phyloP scores from a whole-genome alignment of 2,888 invertebrate genomes.

The Atherix ibis region DNA sequence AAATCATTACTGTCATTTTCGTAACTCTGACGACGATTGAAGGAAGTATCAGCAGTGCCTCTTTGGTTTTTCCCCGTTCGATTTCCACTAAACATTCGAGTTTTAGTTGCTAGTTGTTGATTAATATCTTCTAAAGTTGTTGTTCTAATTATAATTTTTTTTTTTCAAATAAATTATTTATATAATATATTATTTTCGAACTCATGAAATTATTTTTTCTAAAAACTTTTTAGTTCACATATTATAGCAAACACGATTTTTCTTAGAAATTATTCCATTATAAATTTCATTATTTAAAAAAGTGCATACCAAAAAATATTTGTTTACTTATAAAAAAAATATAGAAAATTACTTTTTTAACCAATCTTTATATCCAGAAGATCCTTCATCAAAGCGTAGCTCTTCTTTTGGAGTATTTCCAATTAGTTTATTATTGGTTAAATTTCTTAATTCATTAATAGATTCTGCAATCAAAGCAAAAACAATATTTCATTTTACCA shows the following conservation, averaged over 20 bases:
- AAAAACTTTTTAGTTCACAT: background rate
- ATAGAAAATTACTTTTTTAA: slow-evolving; percentile 42
- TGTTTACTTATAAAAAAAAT: background rate
- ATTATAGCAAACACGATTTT: background rate
- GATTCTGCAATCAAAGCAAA: background rate
- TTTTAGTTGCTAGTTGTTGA: slow-evolving; percentile 39
- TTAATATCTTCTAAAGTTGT: slow-evolving; percentile 55
- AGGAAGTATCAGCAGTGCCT: slow-evolving; percentile 10
- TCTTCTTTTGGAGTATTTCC: slow-evolving; percentile 32
- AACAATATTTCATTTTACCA: no score
- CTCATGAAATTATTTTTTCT: no score
- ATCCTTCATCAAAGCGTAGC: slow-evolving; percentile 52
- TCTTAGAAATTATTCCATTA: background rate
- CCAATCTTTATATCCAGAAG: slow-evolving; percentile 58
- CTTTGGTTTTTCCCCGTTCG: slow-evolving; percentile 26
- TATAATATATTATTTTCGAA: no score
- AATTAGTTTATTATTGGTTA: background rate
- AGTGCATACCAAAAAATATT: background rate
- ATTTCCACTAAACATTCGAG: slow-evolving; percentile 3
- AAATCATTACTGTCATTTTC: slow-evolving; percentile 21
- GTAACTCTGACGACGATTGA: slow-evolving; percentile 13
- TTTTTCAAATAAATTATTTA: background rate
- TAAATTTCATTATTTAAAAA: background rate
- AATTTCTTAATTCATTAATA: background rate
- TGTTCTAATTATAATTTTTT: slow-evolving; percentile 35